Evolutionary conservation across 2,797 vertebrate genomes (phyloP), one percentile per base, ranked within the genome.

Genomic region (Peromyscus melanophrys): DNA sequence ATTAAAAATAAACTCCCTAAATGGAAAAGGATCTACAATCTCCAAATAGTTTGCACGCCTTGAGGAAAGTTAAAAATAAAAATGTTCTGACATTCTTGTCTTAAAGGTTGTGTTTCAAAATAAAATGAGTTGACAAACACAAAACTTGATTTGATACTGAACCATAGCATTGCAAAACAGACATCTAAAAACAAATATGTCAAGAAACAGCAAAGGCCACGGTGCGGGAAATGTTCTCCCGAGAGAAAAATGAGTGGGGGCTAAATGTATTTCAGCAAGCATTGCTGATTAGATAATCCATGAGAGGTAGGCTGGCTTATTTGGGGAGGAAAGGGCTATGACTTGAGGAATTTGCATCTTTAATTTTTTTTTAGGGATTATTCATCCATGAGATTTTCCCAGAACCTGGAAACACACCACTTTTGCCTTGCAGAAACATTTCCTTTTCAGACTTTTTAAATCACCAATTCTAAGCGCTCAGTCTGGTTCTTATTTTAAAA

Each of bases 1-100:
- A 96, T 96, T 97, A 96, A 95, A 96, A 96, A 92, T 92, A 97
- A 95, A 92, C 59, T 78, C 25, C 73, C 16, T 12, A 34, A 88
- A 63, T 27, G 65, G 27, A 89, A 92, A 92, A 93, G 63, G 95
- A 95, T 84, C 81, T 65, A 84, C 46, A 85, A 84, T 96, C 86
- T 92, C 52, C n/a, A 76, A 86, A 52, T 88, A 78, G 61, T 95
- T 81, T 92, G 25, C 93, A 86, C 96, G 9, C 23, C 69, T 96
- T 93, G 49, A 96, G 85, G 94, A 55, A 96, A 96, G 76, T 95
- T 97, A 92, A 83, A 96, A 97, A 78, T 46, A 49, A 85, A 95
- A 97, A 94, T 85, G 19, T 29, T 65, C 84, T 95, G 76, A 93
- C 49, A 93, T 90, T 94, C 37, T 94, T 92, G 37, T 90, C 92